Evolutionary conservation across 2,797 vertebrate genomes (phyloP), one percentile per base, ranked within the genome.

Genomic region (Acanthiza pusilla): DNA sequence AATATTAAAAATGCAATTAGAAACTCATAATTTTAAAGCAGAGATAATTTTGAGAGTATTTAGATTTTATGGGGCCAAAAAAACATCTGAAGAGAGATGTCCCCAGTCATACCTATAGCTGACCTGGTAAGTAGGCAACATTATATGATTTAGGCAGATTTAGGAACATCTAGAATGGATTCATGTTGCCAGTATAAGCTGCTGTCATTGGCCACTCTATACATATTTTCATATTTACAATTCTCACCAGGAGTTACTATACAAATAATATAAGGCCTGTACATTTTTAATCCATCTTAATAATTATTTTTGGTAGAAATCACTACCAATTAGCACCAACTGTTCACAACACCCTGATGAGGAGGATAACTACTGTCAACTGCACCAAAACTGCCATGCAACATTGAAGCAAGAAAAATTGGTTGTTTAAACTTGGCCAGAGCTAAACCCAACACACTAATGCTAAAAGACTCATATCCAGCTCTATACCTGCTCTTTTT

Each of bases 401-500:
- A 40, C 34, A 18, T 1, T 10, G 8, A 66, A 66, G 34, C 23
- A 67, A 48, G 30, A 43, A 51, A 81, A 70, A 12, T 13, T 18
- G 21, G 4, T 5, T 61, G 30, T 14, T 75, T 34, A 55, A 55
- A 40, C 13, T 30, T 22, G 21, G 17, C 22, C 27, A 55, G 78
- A 78, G 67, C 30, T n/a, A 13, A 92, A 62, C 10, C 8, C 6
- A 42, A 62, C 30, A 54, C 4, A 16, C 1, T 16, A 42, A 53
- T 0, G 0, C 14, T 34, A 20, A 34, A 34, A 79, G 14, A 27
- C 5, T 55, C 30, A 8, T 14, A 36, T 6, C 3, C 18, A 73
- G 29, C 9, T 40, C 36, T 51, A 4, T 8, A 77, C 0, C 34
- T 3, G 4, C 29, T 6, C 18, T 27, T 48, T 29, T 51, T 36